Evolutionary conservation across 2,888 invertebrate species (phyloP).

Genomic region (Pediacus dermestoides): DNA sequence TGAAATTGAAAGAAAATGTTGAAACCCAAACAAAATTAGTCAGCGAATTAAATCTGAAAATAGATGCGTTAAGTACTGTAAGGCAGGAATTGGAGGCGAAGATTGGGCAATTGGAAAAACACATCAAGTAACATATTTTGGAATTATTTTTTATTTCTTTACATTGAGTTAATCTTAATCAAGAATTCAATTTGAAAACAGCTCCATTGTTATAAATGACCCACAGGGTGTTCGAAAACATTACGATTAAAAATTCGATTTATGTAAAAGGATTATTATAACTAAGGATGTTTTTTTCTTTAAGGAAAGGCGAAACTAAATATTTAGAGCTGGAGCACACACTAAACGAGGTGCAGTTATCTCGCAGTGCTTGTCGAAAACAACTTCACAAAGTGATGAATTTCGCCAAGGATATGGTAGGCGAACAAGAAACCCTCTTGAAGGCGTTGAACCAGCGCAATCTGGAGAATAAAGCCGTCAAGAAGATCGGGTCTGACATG

Average conservation of each 20-base stretch:
- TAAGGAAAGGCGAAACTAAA: constrained; percentile 50
- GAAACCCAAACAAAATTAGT: constrained; percentile 51
- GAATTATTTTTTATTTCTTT: too few relatives aligned
- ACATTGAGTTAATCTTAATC: too few relatives aligned
- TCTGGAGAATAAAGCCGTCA: constrained; percentile 46
- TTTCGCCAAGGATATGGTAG: constrained; percentile 54
- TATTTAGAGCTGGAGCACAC: constrained; percentile 50
- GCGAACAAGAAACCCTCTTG: constrained; percentile 53
- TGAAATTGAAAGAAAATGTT: constrained; percentile 56
- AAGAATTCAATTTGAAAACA: too few relatives aligned
- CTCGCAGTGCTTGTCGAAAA: constrained; percentile 52
- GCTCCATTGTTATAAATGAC: too few relatives aligned
- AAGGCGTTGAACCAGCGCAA: constrained; percentile 45
- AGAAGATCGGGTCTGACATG: constrained; percentile 51
- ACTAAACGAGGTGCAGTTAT: constrained; percentile 51
- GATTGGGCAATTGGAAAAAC: constrained; percentile 55
- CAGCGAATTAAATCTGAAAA: constrained; percentile 52
- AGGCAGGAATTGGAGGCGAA: constrained; percentile 54
- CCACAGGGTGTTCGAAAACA: constrained; percentile 4
- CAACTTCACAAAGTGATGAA: constrained; percentile 54
- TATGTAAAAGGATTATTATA: constrained; percentile 1
- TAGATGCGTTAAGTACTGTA: constrained; percentile 48
- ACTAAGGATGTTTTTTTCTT: too few relatives aligned
- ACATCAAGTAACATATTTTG: constrained; percentile 47
- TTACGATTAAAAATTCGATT: constrained; percentile 2